Evolutionary conservation across 2,113 vertebrate genomes (phyloP).

Genomic region (Electrona antarctica): DNA sequence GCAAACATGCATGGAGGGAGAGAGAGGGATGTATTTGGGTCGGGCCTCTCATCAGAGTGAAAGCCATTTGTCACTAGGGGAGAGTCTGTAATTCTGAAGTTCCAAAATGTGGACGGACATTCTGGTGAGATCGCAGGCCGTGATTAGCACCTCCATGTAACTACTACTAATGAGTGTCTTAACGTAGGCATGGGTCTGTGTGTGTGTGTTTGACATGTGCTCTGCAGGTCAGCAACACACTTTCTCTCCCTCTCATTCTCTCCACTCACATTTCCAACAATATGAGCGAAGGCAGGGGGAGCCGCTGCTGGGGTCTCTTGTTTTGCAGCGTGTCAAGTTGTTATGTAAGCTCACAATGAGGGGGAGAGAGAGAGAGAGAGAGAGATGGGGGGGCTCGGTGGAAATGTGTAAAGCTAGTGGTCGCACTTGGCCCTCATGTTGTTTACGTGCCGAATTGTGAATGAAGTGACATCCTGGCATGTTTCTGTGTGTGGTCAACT

Average conservation of each 20-base stretch:
- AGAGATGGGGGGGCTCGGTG: conserved; percentile 1
- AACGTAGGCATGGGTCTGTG: not conserved
- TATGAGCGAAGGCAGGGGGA: not conserved
- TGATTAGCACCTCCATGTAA: not conserved
- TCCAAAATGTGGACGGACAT: not conserved
- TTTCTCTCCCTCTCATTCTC: not conserved
- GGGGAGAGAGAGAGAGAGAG: not conserved
- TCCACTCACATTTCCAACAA: conserved; percentile 6
- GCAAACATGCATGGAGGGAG: not conserved
- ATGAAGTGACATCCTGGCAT: too few species aligned
- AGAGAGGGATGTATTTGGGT: not conserved
- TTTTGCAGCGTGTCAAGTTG: conserved; percentile 35
- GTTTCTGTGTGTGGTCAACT: too few species aligned
- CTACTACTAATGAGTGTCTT: not conserved
- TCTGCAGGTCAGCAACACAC: conserved; percentile 26
- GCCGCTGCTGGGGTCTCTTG: conserved; percentile 7
- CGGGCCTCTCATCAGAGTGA: not conserved
- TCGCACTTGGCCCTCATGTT: not conserved
- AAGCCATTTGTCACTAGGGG: conserved; percentile 3
- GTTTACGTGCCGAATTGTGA: too few species aligned
- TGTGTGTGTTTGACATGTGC: not conserved
- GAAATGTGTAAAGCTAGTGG: not conserved
- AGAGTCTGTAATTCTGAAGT: conserved; percentile 1
- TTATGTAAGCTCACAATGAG: conserved; percentile 39
- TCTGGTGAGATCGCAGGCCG: conserved; percentile 4